Base-by-base conservation (phyloP, 2,888 invertebrate species). In the Himalopsyche kuldschensis region DNA sequence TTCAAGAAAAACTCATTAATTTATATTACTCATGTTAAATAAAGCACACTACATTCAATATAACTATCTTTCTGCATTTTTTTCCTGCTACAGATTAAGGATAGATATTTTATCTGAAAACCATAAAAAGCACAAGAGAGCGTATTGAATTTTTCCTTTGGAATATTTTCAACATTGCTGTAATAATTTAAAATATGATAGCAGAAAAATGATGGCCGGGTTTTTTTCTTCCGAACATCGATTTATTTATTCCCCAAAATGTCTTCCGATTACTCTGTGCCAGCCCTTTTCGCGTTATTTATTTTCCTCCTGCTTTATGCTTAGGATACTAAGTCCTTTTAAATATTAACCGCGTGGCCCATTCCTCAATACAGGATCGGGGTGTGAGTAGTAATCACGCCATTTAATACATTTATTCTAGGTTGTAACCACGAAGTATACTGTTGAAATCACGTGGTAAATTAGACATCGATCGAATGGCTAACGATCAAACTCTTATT, bases 241-340 rank as follows among this genome's bases (percentile, higher is more conserved):
- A 81, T 81, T 81, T 81, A 81, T 81, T 48, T 81, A 81, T 81
- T 76, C 41, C 81, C 78, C 77, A 81, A 69, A 81, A 81, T 81
- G 81, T 63, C 82, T 82, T 78, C 82, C 78, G 82, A 55, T 82
- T 69, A 69, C 69, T 69, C 30, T 41, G 76, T 63, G 82, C 82
- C 82, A 69, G 24, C 82, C 82, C 46, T 78, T 63, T 78, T 31
- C 63, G 63, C 69, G 63, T 82, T 78, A 78, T 78, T 82, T 82
- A 82, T 82, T 55, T 35, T 30, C 55, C 77, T 35, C 81, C 17
- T 47, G 15, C 41, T 30, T 78, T 47, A 78, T 78, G 24, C 78
- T 11, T n/a, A 10, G 27, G n/a, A 47, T 47, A 30, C 78, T 8
- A 78, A 47, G 78, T 47, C 47, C 17, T 27, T 78, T 46, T 78